Evolutionary conservation across 1,140 invertebrate genomes (phyloP), one percentile per base, ranked within the genome.

Genomic region (Penaeus chinensis): DNA sequence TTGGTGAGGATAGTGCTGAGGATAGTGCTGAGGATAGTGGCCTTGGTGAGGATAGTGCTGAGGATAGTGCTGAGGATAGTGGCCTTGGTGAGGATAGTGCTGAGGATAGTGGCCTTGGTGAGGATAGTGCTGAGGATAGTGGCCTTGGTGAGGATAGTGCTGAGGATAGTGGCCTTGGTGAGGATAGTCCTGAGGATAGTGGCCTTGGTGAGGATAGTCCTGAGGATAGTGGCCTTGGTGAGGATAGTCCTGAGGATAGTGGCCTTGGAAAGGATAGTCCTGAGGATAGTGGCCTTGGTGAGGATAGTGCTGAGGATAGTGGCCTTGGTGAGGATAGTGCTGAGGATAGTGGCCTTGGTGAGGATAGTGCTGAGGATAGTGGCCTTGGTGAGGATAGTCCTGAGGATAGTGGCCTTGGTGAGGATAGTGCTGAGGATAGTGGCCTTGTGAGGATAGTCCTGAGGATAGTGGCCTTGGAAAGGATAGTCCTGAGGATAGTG

Each of bases 51-150:
- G 76, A n/a, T 42, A 54, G 76, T 42, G 76, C 10, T 78, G 76
- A n/a, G n/a, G n/a, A n/a, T n/a, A n/a, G n/a, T n/a, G n/a, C n/a
- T n/a, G n/a, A n/a, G 22, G 5, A 19, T 22, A 27, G 42, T n/a
- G 20, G 47, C 47, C 32, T 16, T 32, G 32, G 1, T 32, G 32
- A 32, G 32, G 32, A 32, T 32, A 32, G 32, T 32, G 32, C 2
- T 32, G 32, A 32, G 37, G 54, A 47, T 78, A n/a, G 3, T 78
- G 76, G 0, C 54, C 32, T 16, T 78, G 54, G n/a, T 19, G 32
- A 32, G 22, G 76, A n/a, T 42, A 54, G 76, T 42, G 76, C 10
- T 78, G 76, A n/a, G n/a, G n/a, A n/a, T n/a, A n/a, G n/a, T n/a
- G n/a, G n/a, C n/a, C n/a, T n/a, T n/a, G n/a, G n/a, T n/a, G n/a